Evolutionary conservation across 64 coral and sea anemone genomes (phyloP).

Genomic region (Dendronephthya gigantea): DNA sequence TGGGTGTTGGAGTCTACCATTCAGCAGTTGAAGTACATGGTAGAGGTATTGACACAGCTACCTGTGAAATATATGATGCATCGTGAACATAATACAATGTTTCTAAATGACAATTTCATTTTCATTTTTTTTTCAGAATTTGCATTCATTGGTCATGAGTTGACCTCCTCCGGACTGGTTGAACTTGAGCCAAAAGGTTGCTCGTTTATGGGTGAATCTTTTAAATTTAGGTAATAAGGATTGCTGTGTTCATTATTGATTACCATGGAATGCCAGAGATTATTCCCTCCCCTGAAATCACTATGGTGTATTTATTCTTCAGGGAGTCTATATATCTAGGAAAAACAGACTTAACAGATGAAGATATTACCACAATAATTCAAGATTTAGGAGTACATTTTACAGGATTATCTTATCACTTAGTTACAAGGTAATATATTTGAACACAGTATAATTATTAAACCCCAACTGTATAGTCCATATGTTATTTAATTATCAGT

Average conservation of each 20-base stretch:
- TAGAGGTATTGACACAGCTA: neutral
- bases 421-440: neutral
- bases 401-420: conserved; percentile 3
- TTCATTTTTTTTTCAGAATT: neutral
- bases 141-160: conserved; percentile 17
- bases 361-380: neutral
- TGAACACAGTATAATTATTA: neutral
- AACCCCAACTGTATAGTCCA: no score
- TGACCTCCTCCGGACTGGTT: neutral
- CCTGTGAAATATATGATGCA: neutral
- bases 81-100: neutral
- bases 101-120: neutral
- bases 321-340: conserved; percentile 14
- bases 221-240: neutral
- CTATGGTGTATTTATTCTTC: neutral
- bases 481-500: no score
- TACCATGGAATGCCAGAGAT: no score
- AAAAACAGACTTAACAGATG: neutral
- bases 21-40: neutral
- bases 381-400: conserved; percentile 7
- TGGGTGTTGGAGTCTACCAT: conserved; percentile 5
- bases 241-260: no score
- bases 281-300: neutral
- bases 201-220: neutral
- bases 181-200: neutral